Evolutionary conservation across 2,888 invertebrate genomes (phyloP), one percentile per base, ranked within the genome.

Genomic region (Hypomecis punctinalis): DNA sequence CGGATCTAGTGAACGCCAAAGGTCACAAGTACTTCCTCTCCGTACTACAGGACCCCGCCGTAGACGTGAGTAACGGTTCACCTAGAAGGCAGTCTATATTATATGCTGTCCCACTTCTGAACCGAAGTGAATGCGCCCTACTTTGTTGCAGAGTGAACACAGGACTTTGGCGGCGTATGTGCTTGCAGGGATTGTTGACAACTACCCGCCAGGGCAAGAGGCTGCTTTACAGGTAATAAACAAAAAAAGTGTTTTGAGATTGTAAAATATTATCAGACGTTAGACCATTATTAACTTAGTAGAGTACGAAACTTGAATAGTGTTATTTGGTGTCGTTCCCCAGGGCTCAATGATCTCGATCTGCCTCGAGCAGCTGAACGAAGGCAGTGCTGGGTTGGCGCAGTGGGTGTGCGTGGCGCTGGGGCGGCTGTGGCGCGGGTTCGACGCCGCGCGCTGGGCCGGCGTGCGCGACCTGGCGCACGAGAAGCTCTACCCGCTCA

Each of bases 381-480:
- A 94, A 61, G 51, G 94, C 94, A 80, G 94, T 95, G 70, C 87
- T 55, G 94, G 95, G 59, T 89, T 97, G 70, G 94, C 96, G 64
- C 96, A 96, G 86, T 99, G 99, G 99, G 94, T 98, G 66, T 97
- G 98, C 69, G 95, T 99, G 70, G 98, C 98, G 82, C 94, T 99
- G 71, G 99, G 98, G 36, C 94, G 96, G 63, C 93, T 98, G 72
- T 99, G 99, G 99, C 96, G 97, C 77, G 96, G 97, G 81, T 97
- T 96, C 83, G 97, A 98, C 75, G 81, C 82, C 13, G 85, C 84
- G 76, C 94, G 97, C 72, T 99, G 99, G 99, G 97, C 97, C 63
- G 99, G 98, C 13, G 99, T 98, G 33, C 93, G 99, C 9, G 98
- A 99, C 86, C 96, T 96, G 75, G 99, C 99, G n/a, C 98, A 99